Percentiles rank a stretch among this genome's conserved stretches.
These are phyloP conservation scores for Drosophila teissieri DNA, from an alignment of 1,140 invertebrate species.

Conservation along the genomic window DNA sequence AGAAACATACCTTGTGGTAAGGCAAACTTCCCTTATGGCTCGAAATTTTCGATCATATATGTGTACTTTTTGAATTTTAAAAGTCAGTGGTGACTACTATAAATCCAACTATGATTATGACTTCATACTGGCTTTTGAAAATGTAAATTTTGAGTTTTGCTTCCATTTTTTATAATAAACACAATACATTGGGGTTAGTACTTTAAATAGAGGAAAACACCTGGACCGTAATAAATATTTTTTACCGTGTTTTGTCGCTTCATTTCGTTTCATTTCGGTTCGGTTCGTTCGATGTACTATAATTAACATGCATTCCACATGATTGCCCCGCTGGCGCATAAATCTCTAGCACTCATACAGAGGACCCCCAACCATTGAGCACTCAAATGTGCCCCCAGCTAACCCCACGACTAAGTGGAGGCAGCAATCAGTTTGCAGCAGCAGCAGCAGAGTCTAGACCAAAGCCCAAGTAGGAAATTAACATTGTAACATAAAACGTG, in stretches of 20 bases:
- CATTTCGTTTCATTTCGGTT: conserved; percentile 50
- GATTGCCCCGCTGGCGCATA: conserved; percentile 72
- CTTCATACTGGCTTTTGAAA: too few relatives aligned
- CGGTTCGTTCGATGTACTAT: conserved; percentile 48
- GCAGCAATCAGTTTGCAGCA: conserved; percentile 66
- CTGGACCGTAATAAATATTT: conserved; percentile 1
- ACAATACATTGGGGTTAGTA: too few relatives aligned
- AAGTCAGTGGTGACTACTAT: too few relatives aligned
- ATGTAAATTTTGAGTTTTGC: too few relatives aligned
- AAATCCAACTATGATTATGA: too few relatives aligned
- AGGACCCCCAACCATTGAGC: not conserved
- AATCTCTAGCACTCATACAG: conserved; percentile 60
- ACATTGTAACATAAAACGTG: conserved; percentile 79
- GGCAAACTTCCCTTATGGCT: too few relatives aligned
- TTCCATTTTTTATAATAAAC: too few relatives aligned
- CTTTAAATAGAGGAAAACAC: not conserved
- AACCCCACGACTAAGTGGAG: conserved; percentile 32
- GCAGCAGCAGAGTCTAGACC: conserved; percentile 58
- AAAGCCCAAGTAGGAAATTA: conserved; percentile 67
- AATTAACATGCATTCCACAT: conserved; percentile 83
- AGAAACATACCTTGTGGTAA: not conserved
- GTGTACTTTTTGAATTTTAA: too few relatives aligned
- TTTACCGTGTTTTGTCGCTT: conserved; percentile 17
- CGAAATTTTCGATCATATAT: too few relatives aligned
- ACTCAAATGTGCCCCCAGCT: not conserved